Percentiles rank a stretch among this genome's conserved stretches.
Conservation (phyloP, 2,797 vertebrate genomes). For the Acrocephalus scirpaceus region DNA sequence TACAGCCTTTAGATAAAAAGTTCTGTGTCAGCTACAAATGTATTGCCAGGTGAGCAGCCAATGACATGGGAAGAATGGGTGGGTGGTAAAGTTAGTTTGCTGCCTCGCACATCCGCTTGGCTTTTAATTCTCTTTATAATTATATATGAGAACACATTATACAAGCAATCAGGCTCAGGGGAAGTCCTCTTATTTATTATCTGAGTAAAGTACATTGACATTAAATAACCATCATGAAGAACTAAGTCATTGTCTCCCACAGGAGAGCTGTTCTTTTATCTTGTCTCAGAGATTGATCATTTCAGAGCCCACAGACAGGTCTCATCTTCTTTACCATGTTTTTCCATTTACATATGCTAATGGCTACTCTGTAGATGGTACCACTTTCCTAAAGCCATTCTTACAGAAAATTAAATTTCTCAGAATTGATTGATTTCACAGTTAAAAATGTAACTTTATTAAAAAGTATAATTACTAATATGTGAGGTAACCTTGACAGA, state of each 20-base stretch:
- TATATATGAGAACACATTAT: constrained; percentile 16
- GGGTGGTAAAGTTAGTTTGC: not conserved
- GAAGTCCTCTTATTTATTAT: constrained; percentile 43
- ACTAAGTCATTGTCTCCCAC: constrained; percentile 55
- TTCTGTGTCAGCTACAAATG: not conserved
- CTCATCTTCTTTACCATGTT: constrained; percentile 63
- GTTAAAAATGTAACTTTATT: constrained; percentile 53
- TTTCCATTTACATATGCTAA: constrained; percentile 62
- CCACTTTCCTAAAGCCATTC: constrained; percentile 36
- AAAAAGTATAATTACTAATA: constrained; percentile 1
- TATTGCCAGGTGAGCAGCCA: not conserved
- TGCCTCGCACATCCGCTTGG: not conserved
- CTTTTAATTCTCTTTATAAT: constrained; percentile 17
- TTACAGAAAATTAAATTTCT: constrained; percentile 57
- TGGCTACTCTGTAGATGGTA: constrained; percentile 2
- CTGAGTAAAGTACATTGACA: constrained; percentile 20
- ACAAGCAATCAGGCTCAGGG: constrained; percentile 21
- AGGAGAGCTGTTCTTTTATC: constrained; percentile 46
- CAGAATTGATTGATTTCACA: constrained; percentile 44
- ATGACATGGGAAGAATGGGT: not conserved
- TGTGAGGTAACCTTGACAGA: constrained; percentile 24
- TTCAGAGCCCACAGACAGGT: constrained; percentile 42
- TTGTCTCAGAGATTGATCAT: constrained; percentile 56
- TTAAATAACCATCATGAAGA: constrained; percentile 45
- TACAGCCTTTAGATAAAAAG: not conserved